Evolutionary conservation across 2,888 invertebrate genomes (phyloP).

Genomic region (Acrocera orbiculus): DNA sequence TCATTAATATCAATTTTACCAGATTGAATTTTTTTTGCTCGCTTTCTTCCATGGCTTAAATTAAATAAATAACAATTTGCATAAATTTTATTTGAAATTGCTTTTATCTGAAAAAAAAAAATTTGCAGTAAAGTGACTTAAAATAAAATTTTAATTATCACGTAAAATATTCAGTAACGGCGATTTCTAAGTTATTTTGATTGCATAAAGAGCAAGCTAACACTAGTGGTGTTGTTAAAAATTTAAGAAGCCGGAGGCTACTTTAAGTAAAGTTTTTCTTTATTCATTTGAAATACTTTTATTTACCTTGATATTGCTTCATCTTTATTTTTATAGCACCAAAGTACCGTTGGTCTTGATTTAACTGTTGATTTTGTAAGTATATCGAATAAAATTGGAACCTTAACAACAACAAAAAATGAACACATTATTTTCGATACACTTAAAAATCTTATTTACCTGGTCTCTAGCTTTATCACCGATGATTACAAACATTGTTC

Average conservation of each 20-base stretch:
- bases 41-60: conserved; percentile 72
- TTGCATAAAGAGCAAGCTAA: too few relatives aligned
- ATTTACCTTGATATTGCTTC: conserved; percentile 77
- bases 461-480: conserved; percentile 95
- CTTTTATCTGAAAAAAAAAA: neutral
- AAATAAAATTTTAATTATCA: too few relatives aligned
- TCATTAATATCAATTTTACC: conserved; percentile 81
- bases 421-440: neutral
- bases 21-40: conserved; percentile 79
- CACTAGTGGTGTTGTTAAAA: too few relatives aligned
- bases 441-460: conserved; percentile 33
- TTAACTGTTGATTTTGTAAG: conserved; percentile 86
- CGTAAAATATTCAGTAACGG: too few relatives aligned
- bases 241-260: too few relatives aligned
- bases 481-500: conserved; percentile 86
- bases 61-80: too few relatives aligned
- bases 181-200: too few relatives aligned
- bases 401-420: conserved; percentile 35
- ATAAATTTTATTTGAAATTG: too few relatives aligned
- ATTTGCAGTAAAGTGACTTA: too few relatives aligned
- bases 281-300: too few relatives aligned
- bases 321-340: conserved; percentile 96
- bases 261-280: too few relatives aligned
- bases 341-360: conserved; percentile 82
- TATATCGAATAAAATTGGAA: conserved; percentile 95